A percentile compares a stretch with the other conserved stretches of the same genome.
Conservation (phyloP, 2,797 vertebrate genomes). For the Petrocephalus sullivani region DNA sequence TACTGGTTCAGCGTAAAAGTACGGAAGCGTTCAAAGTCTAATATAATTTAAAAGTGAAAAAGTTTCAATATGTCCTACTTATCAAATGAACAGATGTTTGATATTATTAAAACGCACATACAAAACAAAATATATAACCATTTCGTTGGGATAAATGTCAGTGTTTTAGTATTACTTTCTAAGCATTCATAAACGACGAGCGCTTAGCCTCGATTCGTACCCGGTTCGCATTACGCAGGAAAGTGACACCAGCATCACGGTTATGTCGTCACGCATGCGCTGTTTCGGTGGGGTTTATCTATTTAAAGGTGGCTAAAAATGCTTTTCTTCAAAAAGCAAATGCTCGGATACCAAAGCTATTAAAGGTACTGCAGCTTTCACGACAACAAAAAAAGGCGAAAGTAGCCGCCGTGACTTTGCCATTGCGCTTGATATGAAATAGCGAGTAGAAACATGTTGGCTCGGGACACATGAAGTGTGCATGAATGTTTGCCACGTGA, state of each 20-base stretch:
- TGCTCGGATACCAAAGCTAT: background rate
- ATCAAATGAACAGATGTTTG: background rate
- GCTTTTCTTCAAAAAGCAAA: background rate
- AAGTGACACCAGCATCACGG: background rate
- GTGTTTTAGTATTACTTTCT: background rate
- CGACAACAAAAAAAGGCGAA: background rate
- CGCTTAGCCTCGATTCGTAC: background rate
- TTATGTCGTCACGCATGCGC: conserved; percentile 4
- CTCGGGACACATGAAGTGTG: background rate
- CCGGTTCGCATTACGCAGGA: background rate
- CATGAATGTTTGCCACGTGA: conserved; percentile 29
- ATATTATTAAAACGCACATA: background rate
- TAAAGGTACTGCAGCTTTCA: background rate
- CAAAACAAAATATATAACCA: background rate
- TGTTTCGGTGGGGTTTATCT: background rate
- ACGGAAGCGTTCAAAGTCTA: background rate
- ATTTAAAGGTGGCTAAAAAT: background rate
- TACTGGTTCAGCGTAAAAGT: background rate
- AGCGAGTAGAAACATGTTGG: background rate
- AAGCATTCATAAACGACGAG: background rate
- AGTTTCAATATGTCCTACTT: background rate
- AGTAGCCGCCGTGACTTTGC: background rate
- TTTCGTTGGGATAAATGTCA: background rate
- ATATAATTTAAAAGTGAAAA: background rate
- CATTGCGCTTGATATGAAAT: background rate